Evolutionary conservation across 1,140 invertebrate genomes (phyloP), one percentile per base, ranked within the genome.

Genomic region (Zaprionus africanus): DNA sequence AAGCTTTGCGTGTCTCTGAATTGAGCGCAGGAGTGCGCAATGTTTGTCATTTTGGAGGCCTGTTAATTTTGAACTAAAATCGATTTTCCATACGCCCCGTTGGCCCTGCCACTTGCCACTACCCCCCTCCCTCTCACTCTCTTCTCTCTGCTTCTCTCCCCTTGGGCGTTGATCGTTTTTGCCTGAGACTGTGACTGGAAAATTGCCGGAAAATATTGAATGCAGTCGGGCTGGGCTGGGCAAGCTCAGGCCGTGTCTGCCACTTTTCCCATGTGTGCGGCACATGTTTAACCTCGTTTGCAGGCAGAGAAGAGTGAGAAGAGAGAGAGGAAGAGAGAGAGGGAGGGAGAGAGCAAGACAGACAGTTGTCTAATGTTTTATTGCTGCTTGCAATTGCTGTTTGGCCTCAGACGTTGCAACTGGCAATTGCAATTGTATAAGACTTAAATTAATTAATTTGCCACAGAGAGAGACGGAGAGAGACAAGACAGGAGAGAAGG

Each of bases 1-100:
- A 78, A 59, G 69, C 69, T 46, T 62, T 57, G 51, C 41, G 63
- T 38, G 66, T 53, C 43, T 59, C 53, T 51, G 60, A 63, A 63
- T 63, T 63, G 60, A 54, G 62, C 69, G 67, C 67, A 78, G 57
- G 65, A 88, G 76, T 90, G 85, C 57, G 41, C 85, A 90, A 81
- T 90, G 79, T 90, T 90, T 90, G 85, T 90, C 85, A 90, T 90
- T 90, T 90, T 85, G 78, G 79, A 85, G 85, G 85, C 82, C 68
- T 90, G 85, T 90, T 90, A 90, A 90, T 90, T 90, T 90, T 90
- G 78, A 82, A 90, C 81, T 79, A 85, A 85, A 90, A 90, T 90
- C 85, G 85, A 90, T 90, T 90, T 90, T 85, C 79, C 76, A 85
- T 66, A 49, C 56, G 56, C 22, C 36, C 13, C 28, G 26, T 36